A percentile compares a stretch with the other conserved stretches of the same genome.
These are phyloP conservation scores for Trialeurodes vaporariorum DNA, from an alignment of 1,140 invertebrate genomes.

Conservation along the genomic window DNA sequence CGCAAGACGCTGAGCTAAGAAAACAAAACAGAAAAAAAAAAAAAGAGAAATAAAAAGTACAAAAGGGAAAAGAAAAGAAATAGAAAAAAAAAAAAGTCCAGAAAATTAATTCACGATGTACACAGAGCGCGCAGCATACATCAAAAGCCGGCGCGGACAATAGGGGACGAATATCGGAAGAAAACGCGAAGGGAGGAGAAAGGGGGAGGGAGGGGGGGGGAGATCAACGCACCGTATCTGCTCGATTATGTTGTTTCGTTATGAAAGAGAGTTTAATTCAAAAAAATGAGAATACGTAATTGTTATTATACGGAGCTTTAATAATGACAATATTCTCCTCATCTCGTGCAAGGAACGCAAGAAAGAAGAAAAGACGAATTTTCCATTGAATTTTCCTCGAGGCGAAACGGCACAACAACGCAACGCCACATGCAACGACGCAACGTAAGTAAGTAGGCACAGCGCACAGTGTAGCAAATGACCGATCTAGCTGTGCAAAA, in stretches of 20 bases:
- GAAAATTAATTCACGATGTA: background rate
- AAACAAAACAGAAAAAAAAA: background rate
- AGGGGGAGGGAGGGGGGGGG: no score
- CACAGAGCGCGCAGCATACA: background rate
- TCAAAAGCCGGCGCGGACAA: background rate
- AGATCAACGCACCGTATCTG: background rate
- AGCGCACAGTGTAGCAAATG: no score
- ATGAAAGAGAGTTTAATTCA: background rate
- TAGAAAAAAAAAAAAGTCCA: background rate
- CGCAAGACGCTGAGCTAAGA: background rate
- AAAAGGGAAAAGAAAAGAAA: background rate
- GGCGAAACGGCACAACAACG: no score
- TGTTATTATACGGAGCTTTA: background rate
- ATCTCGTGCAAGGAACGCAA: no score
- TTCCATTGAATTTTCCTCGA: background rate
- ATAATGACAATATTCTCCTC: background rate
- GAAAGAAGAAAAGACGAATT: background rate
- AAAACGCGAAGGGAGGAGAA: background rate
- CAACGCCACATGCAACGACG: no score
- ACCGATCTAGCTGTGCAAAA: no score
- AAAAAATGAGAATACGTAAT: background rate
- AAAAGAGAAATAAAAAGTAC: background rate
- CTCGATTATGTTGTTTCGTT: background rate
- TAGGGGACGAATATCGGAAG: background rate
- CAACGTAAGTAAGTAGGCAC: no score